Percentiles rank a stretch among this genome's conserved stretches.
These are phyloP conservation scores for Rotaria macrura DNA, from an alignment of 2,888 invertebrate species.

Conservation along the genomic window DNA sequence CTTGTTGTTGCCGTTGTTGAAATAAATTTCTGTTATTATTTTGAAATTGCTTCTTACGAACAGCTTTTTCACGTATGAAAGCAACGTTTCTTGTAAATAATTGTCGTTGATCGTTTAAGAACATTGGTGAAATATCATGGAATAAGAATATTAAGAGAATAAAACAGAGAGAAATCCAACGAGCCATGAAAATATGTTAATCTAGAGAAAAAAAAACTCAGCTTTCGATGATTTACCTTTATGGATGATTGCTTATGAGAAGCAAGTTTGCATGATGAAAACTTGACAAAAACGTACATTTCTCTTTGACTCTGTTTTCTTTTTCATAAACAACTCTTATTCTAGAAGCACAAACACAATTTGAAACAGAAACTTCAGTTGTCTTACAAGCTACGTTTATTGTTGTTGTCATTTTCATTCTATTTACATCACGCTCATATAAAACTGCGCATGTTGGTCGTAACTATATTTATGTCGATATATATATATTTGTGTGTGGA, in stretches of 20 bases:
- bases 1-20: not conserved
- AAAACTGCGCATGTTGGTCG: not conserved
- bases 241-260: not conserved
- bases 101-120: not conserved
- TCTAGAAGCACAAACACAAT: not conserved
- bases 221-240: not conserved
- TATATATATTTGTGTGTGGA: not conserved
- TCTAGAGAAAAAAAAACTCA: not conserved
- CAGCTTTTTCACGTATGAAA: not conserved
- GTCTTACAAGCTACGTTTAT: not conserved
- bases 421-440: not conserved
- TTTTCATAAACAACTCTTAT: not conserved
- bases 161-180: not conserved
- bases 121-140: not conserved
- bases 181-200: not conserved
- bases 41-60: not conserved
- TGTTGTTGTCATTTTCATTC: not conserved
- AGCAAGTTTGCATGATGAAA: not conserved
- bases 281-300: not conserved
- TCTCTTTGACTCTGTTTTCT: not conserved
- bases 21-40: not conserved
- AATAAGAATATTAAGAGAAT: not conserved
- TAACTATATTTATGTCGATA: not conserved
- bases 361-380: not conserved
- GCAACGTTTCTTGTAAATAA: not conserved